phyloP scores from a whole-genome alignment of 2,888 invertebrate species.

The Conus canariensis region DNA sequence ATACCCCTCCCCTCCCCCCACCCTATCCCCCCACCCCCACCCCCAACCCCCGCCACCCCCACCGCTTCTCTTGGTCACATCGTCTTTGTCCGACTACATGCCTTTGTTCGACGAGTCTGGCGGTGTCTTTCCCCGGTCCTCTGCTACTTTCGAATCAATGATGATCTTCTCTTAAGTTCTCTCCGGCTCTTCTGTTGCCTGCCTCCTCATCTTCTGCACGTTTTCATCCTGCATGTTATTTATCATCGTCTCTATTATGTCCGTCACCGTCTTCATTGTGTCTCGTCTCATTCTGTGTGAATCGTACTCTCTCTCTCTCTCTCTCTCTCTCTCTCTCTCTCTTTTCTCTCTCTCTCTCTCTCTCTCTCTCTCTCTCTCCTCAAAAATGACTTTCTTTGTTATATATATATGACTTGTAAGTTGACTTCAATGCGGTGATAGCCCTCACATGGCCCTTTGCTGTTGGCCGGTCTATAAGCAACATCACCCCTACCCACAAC shows the following conservation, averaged over 20 bases:
- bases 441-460: background rate
- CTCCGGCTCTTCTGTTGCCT: background rate
- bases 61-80: background rate
- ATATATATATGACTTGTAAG: no score
- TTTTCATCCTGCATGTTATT: no score
- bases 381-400: no score
- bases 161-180: background rate
- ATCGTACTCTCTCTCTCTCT: background rate
- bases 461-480: background rate
- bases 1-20: background rate
- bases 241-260: no score
- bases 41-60: background rate
- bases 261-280: no score
- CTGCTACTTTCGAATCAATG: no score
- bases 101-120: no score
- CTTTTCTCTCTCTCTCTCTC: background rate
- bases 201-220: no score
- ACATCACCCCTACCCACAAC: background rate
- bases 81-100: no score
- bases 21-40: background rate
- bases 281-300: no score
- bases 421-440: no score
- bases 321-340: background rate
- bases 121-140: no score
- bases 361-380: background rate